Evolutionary conservation across 2,113 vertebrate genomes (phyloP), one percentile per base, ranked within the genome.

Genomic region (Burhinus oedicnemus): DNA sequence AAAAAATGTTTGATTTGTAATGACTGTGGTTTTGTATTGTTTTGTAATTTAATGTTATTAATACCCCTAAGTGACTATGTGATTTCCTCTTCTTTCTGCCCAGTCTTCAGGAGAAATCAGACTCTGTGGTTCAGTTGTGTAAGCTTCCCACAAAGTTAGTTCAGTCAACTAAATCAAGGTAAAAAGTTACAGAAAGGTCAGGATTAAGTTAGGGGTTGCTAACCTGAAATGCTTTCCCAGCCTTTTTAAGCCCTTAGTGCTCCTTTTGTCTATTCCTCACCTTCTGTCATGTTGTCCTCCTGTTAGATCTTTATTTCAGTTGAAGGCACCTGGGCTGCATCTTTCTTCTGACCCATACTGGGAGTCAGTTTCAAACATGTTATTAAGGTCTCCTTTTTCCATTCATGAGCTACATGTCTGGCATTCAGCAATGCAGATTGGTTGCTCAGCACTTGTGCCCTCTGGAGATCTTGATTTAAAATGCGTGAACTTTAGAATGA

Each of bases 71-170:
- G 11, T 61, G 75, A 49, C 65, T 44, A 34, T 3, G 2, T 42
- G 44, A 82, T 79, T 91, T 76, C n/a, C 40, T 95, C 55, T 36
- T 64, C 38, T 87, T 76, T 94, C 78, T 93, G 47, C 61, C 34
- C 14, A 60, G 38, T 47, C 60, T 91, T 90, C 51, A 64, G 93
- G 55, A 74, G 90, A 94, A 90, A 89, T 94, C 88, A 86, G 32
- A 55, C 44, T 88, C 61, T 90, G 22, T 32, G 36, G 30, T 80
- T 94, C 90, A 88, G 90, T 83, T 90, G 40, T 91, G 68, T 38
- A 90, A 94, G 90, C 96, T 96, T 96, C 96, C 95, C 93, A 95
- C 93, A 93, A 95, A 94, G 93, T 96, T 96, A 96, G 90, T 94
- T 96, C 95, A 94, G 95, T 90, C 93, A 95, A 88, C 75, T 95